These are phyloP conservation scores for Galeopterus variegatus DNA, from an alignment of 2,113 vertebrate genomes.

Conservation along the genomic window DNA sequence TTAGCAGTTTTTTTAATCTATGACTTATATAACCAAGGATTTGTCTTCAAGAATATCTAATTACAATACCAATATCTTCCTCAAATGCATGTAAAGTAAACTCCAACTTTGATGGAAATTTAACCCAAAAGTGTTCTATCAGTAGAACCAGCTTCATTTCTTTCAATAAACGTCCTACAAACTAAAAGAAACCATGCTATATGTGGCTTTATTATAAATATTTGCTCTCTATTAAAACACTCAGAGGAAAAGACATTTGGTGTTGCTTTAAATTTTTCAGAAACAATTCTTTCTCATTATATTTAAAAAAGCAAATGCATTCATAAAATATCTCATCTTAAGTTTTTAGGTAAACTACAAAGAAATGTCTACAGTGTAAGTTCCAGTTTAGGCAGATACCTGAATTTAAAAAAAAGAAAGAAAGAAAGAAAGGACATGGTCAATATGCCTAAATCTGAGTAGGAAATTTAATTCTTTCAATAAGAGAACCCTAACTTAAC, in stretches of 20 bases:
- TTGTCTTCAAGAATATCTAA: constrained; percentile 27
- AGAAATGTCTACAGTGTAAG: constrained; percentile 55
- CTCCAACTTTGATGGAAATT: background rate
- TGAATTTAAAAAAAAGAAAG: constrained; percentile 43
- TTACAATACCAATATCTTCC: background rate
- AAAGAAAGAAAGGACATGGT: background rate
- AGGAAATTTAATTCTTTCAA: constrained; percentile 5
- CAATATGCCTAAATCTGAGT: constrained; percentile 24
- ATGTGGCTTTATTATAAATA: constrained; percentile 2
- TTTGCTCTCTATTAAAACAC: constrained; percentile 45
- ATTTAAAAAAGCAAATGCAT: constrained; percentile 48
- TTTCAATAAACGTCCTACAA: constrained; percentile 24
- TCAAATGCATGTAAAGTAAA: background rate
- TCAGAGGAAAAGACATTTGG: constrained; percentile 51
- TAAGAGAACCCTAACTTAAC: background rate
- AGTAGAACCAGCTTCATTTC: constrained; percentile 31
- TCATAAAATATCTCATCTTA: constrained; percentile 64
- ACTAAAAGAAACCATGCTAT: background rate
- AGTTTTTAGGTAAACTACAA: constrained; percentile 55
- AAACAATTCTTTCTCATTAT: constrained; percentile 68
- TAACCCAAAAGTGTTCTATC: constrained; percentile 20
- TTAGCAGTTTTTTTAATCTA: background rate
- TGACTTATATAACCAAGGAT: constrained; percentile 17
- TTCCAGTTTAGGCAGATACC: constrained; percentile 59
- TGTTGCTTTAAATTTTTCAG: constrained; percentile 55